phyloP scores from a whole-genome alignment of 2,888 invertebrate species.

The Eurytoma adleriae region DNA sequence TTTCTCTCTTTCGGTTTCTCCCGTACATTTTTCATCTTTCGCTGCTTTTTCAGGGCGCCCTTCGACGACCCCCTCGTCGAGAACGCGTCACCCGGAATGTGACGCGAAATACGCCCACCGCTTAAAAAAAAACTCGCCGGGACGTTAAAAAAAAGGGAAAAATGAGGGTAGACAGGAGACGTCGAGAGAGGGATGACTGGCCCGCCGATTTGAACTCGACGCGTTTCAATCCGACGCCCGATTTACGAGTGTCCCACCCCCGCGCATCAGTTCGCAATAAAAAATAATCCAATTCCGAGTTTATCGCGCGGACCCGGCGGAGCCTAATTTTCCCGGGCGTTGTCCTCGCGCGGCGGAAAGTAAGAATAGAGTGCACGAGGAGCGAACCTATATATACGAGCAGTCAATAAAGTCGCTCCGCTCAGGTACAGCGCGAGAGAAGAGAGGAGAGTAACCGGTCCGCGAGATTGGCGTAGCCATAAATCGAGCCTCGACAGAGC shows the following conservation, averaged over 20 bases:
- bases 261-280: not conserved
- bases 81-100: slow-evolving; percentile 8
- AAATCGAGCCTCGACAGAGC: slow-evolving; percentile 12
- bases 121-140: no score
- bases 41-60: slow-evolving; percentile 11
- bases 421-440: not conserved
- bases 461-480: slow-evolving; percentile 28
- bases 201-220: slow-evolving; percentile 7
- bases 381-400: not conserved
- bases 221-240: not conserved
- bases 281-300: not conserved
- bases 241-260: no score
- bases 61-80: slow-evolving; percentile 14
- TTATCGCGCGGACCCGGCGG: no score
- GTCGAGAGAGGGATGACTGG: not conserved
- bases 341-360: not conserved
- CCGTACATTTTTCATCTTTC: slow-evolving; percentile 17
- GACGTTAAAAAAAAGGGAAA: no score
- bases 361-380: not conserved
- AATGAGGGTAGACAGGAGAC: no score
- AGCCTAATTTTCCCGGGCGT: not conserved
- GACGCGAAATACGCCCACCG: not conserved
- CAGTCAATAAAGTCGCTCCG: not conserved
- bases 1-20: not conserved
- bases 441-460: not conserved